A percentile compares a stretch with the other conserved stretches of the same genome.
Evolutionary conservation across 2,888 invertebrate species (phyloP).

Genomic region (Sarcophaga variegata): DNA sequence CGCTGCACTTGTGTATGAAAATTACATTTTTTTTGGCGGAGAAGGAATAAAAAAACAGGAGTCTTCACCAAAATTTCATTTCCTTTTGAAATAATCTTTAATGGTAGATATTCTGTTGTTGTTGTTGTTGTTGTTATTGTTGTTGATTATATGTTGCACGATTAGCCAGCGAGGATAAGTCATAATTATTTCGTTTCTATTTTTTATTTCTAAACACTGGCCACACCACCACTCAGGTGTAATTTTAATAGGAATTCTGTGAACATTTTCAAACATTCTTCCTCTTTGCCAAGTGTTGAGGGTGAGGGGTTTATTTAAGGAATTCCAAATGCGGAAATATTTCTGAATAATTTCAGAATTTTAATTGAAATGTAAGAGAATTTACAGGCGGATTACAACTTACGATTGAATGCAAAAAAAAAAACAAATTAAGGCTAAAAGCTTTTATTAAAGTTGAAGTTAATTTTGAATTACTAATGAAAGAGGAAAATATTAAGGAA

Average conservation of each 20-base stretch:
- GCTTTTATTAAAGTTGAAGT: no score
- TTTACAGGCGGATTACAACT: neutral
- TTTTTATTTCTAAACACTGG: neutral
- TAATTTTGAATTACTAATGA: no score
- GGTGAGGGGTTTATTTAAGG: neutral
- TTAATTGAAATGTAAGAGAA: slow-evolving; percentile 38
- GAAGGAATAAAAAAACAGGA: neutral
- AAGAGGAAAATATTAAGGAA: no score
- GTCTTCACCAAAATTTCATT: neutral
- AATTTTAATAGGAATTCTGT: slow-evolving; percentile 40
- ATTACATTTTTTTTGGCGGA: neutral
- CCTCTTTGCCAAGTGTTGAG: neutral
- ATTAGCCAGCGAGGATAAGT: slow-evolving; percentile 61
- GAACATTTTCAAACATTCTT: slow-evolving; percentile 27
- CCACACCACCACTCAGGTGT: slow-evolving; percentile 41
- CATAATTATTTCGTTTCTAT: slow-evolving; percentile 63
- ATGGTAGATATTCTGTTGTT: slow-evolving; percentile 17
- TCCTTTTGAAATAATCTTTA: neutral
- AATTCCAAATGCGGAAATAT: slow-evolving; percentile 12
- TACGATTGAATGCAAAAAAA: neutral
- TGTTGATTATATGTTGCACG: slow-evolving; percentile 67
- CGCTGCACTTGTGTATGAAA: slow-evolving; percentile 28
- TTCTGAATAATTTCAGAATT: slow-evolving; percentile 34
- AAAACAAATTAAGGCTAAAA: no score
- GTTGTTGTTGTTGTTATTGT: slow-evolving; percentile 18